Evolutionary conservation across 35 echinoderm and acorn worm genomes (phyloP).

Genomic region (Nesometra sesokonis): DNA sequence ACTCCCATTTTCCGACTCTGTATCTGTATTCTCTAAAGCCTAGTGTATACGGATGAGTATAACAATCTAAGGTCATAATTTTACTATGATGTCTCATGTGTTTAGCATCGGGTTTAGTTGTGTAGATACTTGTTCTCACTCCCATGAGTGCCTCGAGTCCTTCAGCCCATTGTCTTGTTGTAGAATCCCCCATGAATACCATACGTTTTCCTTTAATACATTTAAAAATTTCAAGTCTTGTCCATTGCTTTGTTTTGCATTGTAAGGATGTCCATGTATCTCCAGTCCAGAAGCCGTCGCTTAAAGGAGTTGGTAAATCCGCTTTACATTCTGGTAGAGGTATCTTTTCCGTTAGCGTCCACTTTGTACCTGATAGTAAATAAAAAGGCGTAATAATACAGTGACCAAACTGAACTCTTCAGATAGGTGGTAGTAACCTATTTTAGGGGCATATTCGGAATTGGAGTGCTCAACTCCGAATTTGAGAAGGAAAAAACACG

Average conservation of each 20-base stretch:
- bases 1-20: neutral
- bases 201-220: conserved; percentile 8
- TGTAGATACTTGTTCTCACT: neutral
- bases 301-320: conserved; percentile 10
- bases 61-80: neutral
- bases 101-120: neutral
- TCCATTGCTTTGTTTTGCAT: conserved; percentile 15
- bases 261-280: conserved; percentile 15
- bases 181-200: conserved; percentile 23
- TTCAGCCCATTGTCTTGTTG: conserved; percentile 12
- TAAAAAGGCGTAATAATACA: no score
- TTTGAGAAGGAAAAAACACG: no score
- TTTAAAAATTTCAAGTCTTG: neutral
- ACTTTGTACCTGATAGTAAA: no score
- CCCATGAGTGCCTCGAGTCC: neutral
- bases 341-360: no score
- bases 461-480: no score
- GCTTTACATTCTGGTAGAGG: conserved; percentile 1
- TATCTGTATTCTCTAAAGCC: no score
- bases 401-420: no score
- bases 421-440: no score
- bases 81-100: neutral
- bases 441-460: no score
- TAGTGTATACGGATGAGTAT: neutral
- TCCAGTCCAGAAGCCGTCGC: conserved; percentile 27